Evolutionary conservation across 2,797 vertebrate species (phyloP), one percentile per base, ranked within the genome.

Genomic region (Chlorospingus semifuscus): DNA sequence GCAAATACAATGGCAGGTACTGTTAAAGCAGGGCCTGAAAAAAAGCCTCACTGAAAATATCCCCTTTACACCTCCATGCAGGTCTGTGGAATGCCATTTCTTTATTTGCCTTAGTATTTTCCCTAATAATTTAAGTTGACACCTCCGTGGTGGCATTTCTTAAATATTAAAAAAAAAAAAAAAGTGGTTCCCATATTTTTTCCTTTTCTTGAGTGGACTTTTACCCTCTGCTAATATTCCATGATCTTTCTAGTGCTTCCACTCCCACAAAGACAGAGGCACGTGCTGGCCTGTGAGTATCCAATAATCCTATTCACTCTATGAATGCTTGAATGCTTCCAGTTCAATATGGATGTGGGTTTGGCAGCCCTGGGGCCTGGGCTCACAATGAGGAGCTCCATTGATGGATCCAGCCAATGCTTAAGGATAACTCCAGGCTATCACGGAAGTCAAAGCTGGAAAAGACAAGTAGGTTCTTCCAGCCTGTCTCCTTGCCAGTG

Each of bases 1-100:
- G 87, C 55, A 87, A 89, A 79, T 32, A 93, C 92, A 93, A 95
- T 93, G 82, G 82, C 77, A 91, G 47, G 87, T 59, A 87, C 92
- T 91, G 93, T 93, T 91, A 65, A 13, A 90, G 47, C 69, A 7
- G 15, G 39, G 82, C 53, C 83, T 79, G 26, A 34, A 63, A 83
- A 76, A 89, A 71, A 16, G 2, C 22, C 50, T 70, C 24, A 6
- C 65, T 75, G 90, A 61, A 94, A 86, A 94, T 55, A 93, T 32
- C 69, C 79, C 84, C 44, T 91, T 85, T 84, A 74, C 91, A 89
- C 82, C 82, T 96, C 91, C 66, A 15, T 17, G 72, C 80, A 81
- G 82, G 72, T 42, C 82, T 63, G 61, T 63, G 92, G 95, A 94
- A 96, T 92, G 87, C 19, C 23, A 72, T 83, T 94, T 78, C 89